Evolutionary conservation across 1,140 invertebrate genomes (phyloP).

Genomic region (Liolophura sinensis): DNA sequence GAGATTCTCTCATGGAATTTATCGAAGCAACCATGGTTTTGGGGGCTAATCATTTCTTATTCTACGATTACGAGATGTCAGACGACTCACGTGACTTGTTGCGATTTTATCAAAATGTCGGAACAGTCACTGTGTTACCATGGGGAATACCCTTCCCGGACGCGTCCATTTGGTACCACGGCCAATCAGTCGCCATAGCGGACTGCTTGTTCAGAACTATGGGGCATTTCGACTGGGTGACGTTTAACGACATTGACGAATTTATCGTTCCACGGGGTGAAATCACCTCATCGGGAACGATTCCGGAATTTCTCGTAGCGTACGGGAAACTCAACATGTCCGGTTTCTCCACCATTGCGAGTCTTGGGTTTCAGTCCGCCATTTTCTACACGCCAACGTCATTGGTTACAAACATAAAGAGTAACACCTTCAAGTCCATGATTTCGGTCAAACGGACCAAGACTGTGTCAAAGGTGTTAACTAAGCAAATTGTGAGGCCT

Average conservation of each 20-base stretch:
- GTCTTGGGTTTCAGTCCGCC: not conserved
- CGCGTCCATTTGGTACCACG: conserved; percentile 51
- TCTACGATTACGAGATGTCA: conserved; percentile 42
- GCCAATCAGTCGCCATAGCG: conserved; percentile 52
- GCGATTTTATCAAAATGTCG: conserved; percentile 33
- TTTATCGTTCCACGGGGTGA: conserved; percentile 49
- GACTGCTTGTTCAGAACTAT: conserved; percentile 56
- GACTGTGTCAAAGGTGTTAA: conserved; percentile 26
- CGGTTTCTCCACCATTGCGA: conserved; percentile 12
- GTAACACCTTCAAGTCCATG: not conserved
- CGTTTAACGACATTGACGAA: conserved; percentile 57
- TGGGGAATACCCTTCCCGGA: conserved; percentile 44
- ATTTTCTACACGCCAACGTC: too few relatives aligned
- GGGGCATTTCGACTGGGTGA: conserved; percentile 36
- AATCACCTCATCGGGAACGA: conserved; percentile 23
- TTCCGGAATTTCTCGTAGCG: conserved; percentile 16
- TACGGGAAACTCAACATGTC: conserved; percentile 7
- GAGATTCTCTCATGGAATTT: conserved; percentile 45
- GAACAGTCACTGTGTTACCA: conserved; percentile 35
- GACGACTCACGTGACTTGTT: conserved; percentile 32
- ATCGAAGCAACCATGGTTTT: conserved; percentile 46
- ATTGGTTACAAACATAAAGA: too few relatives aligned
- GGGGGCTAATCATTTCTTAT: conserved; percentile 50
- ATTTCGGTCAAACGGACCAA: conserved; percentile 18
- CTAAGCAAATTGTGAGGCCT: conserved; percentile 50